Percentiles rank a stretch among this genome's conserved stretches.
Conservation (phyloP, 2,888 invertebrate genomes). For the Morpho helenor region DNA sequence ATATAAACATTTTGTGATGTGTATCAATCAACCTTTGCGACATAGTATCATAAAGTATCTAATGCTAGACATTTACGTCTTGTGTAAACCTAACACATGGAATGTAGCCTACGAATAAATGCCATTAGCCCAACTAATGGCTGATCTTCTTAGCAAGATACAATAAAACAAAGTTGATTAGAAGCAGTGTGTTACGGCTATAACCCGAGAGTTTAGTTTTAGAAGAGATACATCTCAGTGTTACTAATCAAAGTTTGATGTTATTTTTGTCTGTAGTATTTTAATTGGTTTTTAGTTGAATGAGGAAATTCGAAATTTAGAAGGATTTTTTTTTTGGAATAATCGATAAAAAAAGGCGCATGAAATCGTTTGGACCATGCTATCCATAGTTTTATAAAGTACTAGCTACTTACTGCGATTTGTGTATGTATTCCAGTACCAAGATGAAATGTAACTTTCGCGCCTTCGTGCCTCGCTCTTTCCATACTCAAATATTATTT, state of each 20-base stretch:
- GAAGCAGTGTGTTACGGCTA: conserved; percentile 40
- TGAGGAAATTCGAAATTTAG: conserved; percentile 2
- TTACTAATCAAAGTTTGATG: conserved; percentile 20
- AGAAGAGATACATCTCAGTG: conserved; percentile 35
- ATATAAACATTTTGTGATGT: too few species aligned
- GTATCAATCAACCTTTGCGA: not conserved
- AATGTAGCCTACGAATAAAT: conserved; percentile 44
- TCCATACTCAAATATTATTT: too few species aligned
- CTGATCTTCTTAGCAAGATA: conserved; percentile 37
- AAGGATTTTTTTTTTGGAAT: not conserved
- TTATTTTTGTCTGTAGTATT: conserved; percentile 1
- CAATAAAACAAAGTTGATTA: conserved; percentile 60
- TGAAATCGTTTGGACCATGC: too few species aligned
- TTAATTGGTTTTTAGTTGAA: conserved; percentile 3
- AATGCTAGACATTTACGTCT: conserved; percentile 1
- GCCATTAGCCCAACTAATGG: conserved; percentile 46
- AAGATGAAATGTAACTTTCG: too few species aligned
- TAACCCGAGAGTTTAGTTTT: conserved; percentile 37
- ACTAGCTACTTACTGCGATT: too few species aligned
- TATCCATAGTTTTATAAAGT: too few species aligned
- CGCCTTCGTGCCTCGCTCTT: too few species aligned
- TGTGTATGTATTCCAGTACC: too few species aligned
- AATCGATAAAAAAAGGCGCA: too few species aligned
- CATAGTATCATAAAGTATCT: not conserved
- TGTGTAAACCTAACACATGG: conserved; percentile 16